These are phyloP conservation scores for Bambusicola thoracicus DNA, from an alignment of 2,113 vertebrate species.

Conservation along the genomic window DNA sequence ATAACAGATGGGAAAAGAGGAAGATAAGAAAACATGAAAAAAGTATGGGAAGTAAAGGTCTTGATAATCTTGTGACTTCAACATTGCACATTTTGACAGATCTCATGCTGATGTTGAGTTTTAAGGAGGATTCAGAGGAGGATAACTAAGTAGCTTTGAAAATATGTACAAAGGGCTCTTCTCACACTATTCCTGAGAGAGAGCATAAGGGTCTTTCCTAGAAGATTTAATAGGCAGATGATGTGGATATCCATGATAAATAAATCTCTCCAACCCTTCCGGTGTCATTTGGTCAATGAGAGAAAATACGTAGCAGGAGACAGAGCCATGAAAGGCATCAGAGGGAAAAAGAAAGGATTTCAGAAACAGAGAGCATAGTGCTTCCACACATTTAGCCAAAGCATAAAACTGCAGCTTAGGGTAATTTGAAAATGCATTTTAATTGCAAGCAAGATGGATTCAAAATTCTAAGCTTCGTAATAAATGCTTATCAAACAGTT, in stretches of 20 bases:
- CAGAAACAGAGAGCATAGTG: not conserved
- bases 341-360: not conserved
- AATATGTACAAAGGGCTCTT: not conserved
- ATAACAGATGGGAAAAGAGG: not conserved
- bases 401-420: not conserved
- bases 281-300: not conserved
- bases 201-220: not conserved
- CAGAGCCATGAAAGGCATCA: not conserved
- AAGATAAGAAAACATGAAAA: not conserved
- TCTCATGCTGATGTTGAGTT: not conserved
- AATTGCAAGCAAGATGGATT: constrained; percentile 19
- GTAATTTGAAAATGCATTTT: not conserved
- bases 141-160: not conserved
- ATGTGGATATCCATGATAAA: not conserved
- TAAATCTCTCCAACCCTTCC: not conserved
- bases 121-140: not conserved
- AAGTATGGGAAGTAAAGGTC: not conserved
- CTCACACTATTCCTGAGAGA: not conserved
- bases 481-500: constrained; percentile 56
- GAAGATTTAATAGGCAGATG: not conserved
- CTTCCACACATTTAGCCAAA: constrained; percentile 40
- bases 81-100: not conserved
- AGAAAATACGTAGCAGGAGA: not conserved
- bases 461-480: constrained; percentile 18
- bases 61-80: not conserved